Percentiles rank a stretch among this genome's conserved stretches.
Evolutionary conservation across 2,888 invertebrate species (phyloP).

Genomic region (Julus scandinavius): DNA sequence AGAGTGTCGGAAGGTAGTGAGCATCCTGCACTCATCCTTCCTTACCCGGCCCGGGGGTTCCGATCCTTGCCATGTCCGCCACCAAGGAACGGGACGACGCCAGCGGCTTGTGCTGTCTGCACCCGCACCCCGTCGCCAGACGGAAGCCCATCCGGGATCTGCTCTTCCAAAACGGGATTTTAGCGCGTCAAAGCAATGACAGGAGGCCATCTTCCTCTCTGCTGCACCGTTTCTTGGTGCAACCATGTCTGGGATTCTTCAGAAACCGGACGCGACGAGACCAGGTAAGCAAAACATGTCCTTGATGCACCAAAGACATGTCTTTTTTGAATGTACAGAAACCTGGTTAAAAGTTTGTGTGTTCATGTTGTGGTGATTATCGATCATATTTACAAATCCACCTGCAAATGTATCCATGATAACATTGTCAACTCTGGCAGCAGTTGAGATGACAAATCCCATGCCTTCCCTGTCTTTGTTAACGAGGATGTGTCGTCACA

Average conservation of each 20-base stretch:
- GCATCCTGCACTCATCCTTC: neutral
- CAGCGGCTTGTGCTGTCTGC: constrained; percentile 21
- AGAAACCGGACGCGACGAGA: neutral
- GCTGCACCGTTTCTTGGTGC: neutral
- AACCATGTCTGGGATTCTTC: neutral
- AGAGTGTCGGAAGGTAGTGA: neutral
- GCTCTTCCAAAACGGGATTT: neutral
- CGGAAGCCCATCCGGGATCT: constrained; percentile 13
- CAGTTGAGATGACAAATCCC: too few species aligned
- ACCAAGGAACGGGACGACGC: neutral
- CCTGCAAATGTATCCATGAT: too few species aligned
- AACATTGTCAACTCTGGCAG: too few species aligned
- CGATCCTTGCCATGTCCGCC: neutral
- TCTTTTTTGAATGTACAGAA: too few species aligned
- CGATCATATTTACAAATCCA: too few species aligned
- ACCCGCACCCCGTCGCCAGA: neutral
- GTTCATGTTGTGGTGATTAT: too few species aligned
- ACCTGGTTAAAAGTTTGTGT: too few species aligned
- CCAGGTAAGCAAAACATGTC: neutral
- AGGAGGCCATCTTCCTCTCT: neutral
- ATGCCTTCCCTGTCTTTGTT: too few species aligned
- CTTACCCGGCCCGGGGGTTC: neutral
- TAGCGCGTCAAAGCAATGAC: neutral
- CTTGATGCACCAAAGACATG: too few species aligned
- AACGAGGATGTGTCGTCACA: too few species aligned